Base-by-base conservation (phyloP, 2,797 vertebrate species). In the Karalla daura region DNA sequence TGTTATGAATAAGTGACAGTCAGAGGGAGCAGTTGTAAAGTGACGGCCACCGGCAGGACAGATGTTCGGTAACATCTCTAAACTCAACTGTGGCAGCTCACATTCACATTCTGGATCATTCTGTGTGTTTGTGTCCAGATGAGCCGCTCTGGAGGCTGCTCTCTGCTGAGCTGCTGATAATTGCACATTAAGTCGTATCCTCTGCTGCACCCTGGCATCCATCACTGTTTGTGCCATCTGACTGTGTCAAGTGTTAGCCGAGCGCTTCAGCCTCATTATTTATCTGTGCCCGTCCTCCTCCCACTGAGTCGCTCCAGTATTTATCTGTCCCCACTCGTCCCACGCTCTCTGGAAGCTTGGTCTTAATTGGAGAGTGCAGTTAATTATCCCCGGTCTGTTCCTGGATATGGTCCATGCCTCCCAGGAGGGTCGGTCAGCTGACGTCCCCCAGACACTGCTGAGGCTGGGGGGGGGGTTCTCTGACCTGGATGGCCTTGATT, bases 311-410 rank as follows among this genome's bases (percentile, higher is more conserved):
- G 77, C 43, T 43, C 41, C 63, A 72, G 58, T 89, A 80, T 90
- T 91, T 88, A 86, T 88, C 86, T 83, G 68, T 83, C 47, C 60
- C 73, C 81, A 41, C 62, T 76, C 77, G 73, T 86, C 86, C n/a
- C n/a, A n/a, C 83, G 77, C 86, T 87, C 83, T 28, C 62, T 7
- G 79, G 88, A 88, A 86, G 79, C 81, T 86, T 74, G 78, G 86
- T 86, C 83, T 83, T 93, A 92, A 92, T 93, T 93, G 88, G 88
- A 91, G 90, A 86, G 86, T 78, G 25, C 86, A 93, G 89, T 90
- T 92, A 93, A 94, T 92, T 92, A 92, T 90, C 83, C 89, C 84
- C 87, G 68, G 89, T 53, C 86, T 82, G 78, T 78, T 83, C 85
- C 91, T 91, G 90, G 89, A 88, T 83, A 83, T 89, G 78, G 88